phyloP scores from a whole-genome alignment of 1,140 invertebrate genomes.

The Phortica variegata region DNA sequence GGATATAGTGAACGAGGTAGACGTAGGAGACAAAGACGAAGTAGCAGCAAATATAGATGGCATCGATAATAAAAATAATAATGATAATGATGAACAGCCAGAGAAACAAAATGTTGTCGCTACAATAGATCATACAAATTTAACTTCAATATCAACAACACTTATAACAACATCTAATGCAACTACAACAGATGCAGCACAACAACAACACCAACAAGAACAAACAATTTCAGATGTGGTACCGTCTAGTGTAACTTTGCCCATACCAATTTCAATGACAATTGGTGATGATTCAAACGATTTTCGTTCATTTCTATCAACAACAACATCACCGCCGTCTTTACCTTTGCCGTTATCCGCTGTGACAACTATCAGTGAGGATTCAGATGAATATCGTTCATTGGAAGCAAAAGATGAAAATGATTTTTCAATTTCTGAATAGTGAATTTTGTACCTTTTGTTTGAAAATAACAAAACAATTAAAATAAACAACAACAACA shows the following conservation, averaged over 20 bases:
- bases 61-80: neutral
- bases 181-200: slow-evolving; percentile 1
- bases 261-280: slow-evolving; percentile 22
- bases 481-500: no score
- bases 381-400: slow-evolving; percentile 56
- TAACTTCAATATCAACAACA: slow-evolving; percentile 21
- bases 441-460: slow-evolving; percentile 22
- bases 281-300: slow-evolving; percentile 54
- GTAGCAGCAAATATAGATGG: slow-evolving; percentile 15
- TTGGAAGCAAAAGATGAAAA: slow-evolving; percentile 49
- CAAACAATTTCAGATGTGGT: no score
- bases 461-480: no score
- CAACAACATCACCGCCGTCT: neutral
- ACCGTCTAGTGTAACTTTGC: slow-evolving; percentile 12
- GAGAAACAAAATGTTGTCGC: slow-evolving; percentile 9
- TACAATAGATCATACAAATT: slow-evolving; percentile 7
- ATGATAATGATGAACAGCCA: slow-evolving; percentile 7
- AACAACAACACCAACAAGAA: neutral
- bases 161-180: slow-evolving; percentile 5
- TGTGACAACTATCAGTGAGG: slow-evolving; percentile 38
- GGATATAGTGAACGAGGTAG: slow-evolving; percentile 32
- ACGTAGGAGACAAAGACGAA: slow-evolving; percentile 3
- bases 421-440: slow-evolving; percentile 49
- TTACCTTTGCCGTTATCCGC: neutral
- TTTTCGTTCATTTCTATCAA: slow-evolving; percentile 43